Evolutionary conservation across 2,888 invertebrate species (phyloP).

Genomic region (Dioctria rufipes): DNA sequence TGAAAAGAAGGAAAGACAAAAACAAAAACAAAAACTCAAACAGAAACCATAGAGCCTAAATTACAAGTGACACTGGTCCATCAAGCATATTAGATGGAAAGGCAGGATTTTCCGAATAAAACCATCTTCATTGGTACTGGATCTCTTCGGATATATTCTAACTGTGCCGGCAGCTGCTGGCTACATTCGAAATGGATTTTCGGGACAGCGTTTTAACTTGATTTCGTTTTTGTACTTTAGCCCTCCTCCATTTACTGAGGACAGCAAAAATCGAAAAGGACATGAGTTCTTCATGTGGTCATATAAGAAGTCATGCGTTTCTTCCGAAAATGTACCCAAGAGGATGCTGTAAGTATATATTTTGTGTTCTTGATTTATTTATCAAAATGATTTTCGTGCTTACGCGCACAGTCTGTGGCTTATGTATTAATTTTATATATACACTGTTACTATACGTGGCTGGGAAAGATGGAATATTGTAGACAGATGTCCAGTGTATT

Average conservation of each 20-base stretch:
- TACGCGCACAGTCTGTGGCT: background rate
- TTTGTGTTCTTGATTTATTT: constrained; percentile 23
- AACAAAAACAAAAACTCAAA: no score
- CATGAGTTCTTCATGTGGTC: constrained; percentile 59
- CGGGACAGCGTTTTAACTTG: constrained; percentile 1
- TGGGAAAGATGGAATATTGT: no score
- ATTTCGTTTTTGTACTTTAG: constrained; percentile 15
- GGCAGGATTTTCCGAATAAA: background rate
- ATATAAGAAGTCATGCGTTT: constrained; percentile 59
- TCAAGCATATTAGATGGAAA: constrained; percentile 35
- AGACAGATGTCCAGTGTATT: no score
- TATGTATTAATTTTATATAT: constrained; percentile 35
- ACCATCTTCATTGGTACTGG: constrained; percentile 12
- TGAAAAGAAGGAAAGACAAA: background rate
- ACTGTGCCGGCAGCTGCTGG: background rate
- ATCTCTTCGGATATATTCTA: background rate
- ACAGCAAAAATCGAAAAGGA: constrained; percentile 54
- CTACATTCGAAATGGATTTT: background rate
- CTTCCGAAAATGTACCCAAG: constrained; percentile 58
- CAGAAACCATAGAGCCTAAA: constrained; percentile 2
- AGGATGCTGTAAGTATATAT: constrained; percentile 57
- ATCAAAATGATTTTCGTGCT: constrained; percentile 23
- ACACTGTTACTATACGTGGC: no score
- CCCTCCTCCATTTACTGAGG: constrained; percentile 9
- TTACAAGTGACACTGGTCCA: constrained; percentile 21